Conservation (phyloP, 2,888 invertebrate genomes). For the Didymodactylos carnosus region DNA sequence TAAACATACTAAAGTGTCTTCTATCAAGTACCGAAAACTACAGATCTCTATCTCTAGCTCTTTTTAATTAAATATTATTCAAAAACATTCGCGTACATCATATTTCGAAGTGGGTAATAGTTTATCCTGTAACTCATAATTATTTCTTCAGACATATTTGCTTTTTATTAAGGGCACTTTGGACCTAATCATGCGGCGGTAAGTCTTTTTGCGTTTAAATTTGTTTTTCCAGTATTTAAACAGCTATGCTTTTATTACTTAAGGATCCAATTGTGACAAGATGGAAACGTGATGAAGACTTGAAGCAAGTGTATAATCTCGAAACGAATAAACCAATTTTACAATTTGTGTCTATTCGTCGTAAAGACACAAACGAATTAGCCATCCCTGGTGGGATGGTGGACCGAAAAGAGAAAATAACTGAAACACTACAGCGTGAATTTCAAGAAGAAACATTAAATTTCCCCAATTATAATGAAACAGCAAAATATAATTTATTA, state of each 20-base stretch:
- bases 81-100: too few species aligned
- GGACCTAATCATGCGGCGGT: conserved; percentile 96
- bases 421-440: conserved; percentile 61
- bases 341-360: conserved; percentile 62
- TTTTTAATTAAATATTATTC: too few species aligned
- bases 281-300: conserved; percentile 28
- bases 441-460: conserved; percentile 70
- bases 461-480: conserved; percentile 41
- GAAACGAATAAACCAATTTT: conserved; percentile 34
- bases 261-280: conserved; percentile 31
- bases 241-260: too few species aligned
- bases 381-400: conserved; percentile 83
- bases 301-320: conserved; percentile 20
- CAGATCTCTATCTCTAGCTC: too few species aligned
- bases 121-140: too few species aligned
- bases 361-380: conserved; percentile 69
- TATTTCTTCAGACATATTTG: too few species aligned
- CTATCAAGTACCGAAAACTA: too few species aligned
- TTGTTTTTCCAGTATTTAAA: conserved; percentile 51
- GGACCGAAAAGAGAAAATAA: conserved; percentile 67
- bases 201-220: conserved; percentile 62
- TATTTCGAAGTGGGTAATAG: too few species aligned
- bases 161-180: conserved; percentile 70
- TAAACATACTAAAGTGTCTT: too few species aligned
- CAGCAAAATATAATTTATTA: conserved; percentile 20